phyloP scores from a whole-genome alignment of 2,113 vertebrate genomes.

The Micromys minutus region DNA sequence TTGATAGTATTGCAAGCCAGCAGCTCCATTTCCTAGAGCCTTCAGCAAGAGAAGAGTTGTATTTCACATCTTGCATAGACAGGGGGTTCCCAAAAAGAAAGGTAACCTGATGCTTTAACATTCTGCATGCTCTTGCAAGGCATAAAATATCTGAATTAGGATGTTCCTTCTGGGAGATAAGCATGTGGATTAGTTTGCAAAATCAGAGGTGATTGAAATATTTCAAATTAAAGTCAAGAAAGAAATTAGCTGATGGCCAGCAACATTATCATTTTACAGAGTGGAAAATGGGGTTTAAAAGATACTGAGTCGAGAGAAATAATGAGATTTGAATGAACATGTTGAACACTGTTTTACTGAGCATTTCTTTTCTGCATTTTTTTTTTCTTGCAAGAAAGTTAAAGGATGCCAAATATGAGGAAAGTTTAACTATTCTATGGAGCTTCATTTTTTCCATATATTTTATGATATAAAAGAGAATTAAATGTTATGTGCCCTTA shows the following conservation, averaged over 20 bases:
- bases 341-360: conserved; percentile 23
- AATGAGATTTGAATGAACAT: conserved; percentile 59
- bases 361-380: conserved; percentile 39
- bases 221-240: conserved; percentile 66
- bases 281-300: conserved; percentile 63
- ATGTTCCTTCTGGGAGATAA: conserved; percentile 69
- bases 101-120: conserved; percentile 47
- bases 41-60: conserved; percentile 67
- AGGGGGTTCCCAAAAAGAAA: conserved; percentile 66
- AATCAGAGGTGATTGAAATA: conserved; percentile 49
- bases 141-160: conserved; percentile 51
- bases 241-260: neutral
- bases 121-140: conserved; percentile 62
- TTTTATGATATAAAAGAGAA: neutral
- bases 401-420: conserved; percentile 43
- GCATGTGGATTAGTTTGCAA: conserved; percentile 64
- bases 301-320: conserved; percentile 75
- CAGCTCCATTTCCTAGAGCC: conserved; percentile 64
- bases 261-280: conserved; percentile 62
- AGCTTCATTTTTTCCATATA: neutral
- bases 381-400: conserved; percentile 67
- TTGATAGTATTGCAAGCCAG: conserved; percentile 67
- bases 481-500: neutral
- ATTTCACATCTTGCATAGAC: conserved; percentile 68
- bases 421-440: conserved; percentile 52